Base-by-base conservation (phyloP, 2,888 invertebrate species). In the Dusona sp. region DNA sequence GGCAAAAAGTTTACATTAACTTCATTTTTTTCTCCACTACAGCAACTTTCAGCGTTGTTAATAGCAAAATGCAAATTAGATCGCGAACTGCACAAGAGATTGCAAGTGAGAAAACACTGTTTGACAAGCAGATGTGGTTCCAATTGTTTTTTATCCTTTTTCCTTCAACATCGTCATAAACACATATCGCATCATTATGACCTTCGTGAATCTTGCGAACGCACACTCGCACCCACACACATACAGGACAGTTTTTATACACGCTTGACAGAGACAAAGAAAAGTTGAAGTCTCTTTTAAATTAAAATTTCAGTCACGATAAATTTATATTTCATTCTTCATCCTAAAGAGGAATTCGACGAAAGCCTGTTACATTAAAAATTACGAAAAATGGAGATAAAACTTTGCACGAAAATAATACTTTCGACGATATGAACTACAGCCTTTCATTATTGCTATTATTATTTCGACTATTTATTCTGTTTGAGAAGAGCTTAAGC, bases 71-170 rank as follows among this genome's bases (percentile, higher is more conserved):
- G 16, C 16, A 22, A 57, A 57, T 57, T 11, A 25, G n/a, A 61
- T 61, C 16, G 61, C 29, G 1, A 1, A 61, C 11, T 61, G 13
- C 57, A 61, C 61, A 29, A 29, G 16, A 61, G 16, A 16, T 57
- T 25, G 13, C 25, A 57, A 57, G 25, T 29, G 61, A 29, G 16
- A 16, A 61, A 61, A 61, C 61, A 61, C 61, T 25, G 57, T 61
- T 61, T 61, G 61, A 61, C 61, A 61, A 61, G 61, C 61, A 61
- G 61, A 61, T 61, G 61, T 3, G 29, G 29, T 29, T 29, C 45
- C 42, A 36, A 9, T 70, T 70, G 42, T 70, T 42, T 70, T 70
- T 45, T 16, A 25, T 70, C 45, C 45, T 70, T 70, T 70, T 45
- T 45, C 45, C 42, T 45, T 45, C 25, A 9, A 42, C 38, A 45